Conservation (phyloP, 2,888 invertebrate genomes). For the Cryptocheilus praepositus region DNA sequence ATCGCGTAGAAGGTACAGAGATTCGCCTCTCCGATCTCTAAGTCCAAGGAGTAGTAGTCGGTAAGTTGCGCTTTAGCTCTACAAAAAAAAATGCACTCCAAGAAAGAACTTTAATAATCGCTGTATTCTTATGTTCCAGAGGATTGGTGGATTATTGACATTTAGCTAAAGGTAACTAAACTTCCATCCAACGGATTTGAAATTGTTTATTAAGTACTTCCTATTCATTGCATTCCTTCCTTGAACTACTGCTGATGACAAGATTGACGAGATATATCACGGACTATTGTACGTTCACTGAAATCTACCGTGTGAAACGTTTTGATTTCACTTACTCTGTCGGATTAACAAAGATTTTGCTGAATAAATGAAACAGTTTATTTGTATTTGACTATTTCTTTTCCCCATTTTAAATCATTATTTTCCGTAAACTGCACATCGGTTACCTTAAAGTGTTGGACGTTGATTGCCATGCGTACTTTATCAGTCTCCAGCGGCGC, state of each 20-base stretch:
- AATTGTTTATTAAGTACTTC: constrained; percentile 41
- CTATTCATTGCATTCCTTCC: constrained; percentile 51
- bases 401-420: no score
- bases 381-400: background rate
- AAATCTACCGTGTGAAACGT: background rate
- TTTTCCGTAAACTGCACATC: no score
- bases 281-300: background rate
- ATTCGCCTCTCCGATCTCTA: constrained; percentile 65
- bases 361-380: background rate
- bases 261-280: background rate
- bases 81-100: constrained; percentile 1
- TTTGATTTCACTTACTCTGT: background rate
- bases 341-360: background rate
- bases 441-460: no score
- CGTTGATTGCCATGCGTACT: no score
- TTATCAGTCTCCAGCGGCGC: no score
- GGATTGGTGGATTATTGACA: constrained; percentile 72
- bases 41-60: constrained; percentile 68
- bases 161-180: constrained; percentile 27
- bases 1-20: constrained; percentile 64
- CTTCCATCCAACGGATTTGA: constrained; percentile 43
- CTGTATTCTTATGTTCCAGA: constrained; percentile 57
- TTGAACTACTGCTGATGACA: constrained; percentile 28
- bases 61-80: constrained; percentile 45
- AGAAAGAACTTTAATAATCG: background rate